Conservation (phyloP, 2,888 invertebrate species). For the Ennomos fuscantarius region DNA sequence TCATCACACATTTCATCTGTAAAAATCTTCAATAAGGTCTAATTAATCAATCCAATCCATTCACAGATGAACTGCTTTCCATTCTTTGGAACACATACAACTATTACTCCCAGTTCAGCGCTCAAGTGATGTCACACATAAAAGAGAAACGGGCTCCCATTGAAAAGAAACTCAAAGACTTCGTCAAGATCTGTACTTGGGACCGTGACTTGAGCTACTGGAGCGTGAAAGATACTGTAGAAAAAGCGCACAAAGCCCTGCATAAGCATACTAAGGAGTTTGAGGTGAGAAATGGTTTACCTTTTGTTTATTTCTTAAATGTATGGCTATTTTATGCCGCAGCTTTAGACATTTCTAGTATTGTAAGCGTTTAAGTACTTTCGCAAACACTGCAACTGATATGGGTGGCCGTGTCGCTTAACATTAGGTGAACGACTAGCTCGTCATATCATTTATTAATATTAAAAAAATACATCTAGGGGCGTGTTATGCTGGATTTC, state of each 20-base stretch:
- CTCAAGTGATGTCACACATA: slow-evolving; percentile 87
- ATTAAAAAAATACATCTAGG: too few species aligned
- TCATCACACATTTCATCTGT: too few species aligned
- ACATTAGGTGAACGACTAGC: too few species aligned
- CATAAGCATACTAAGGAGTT: slow-evolving; percentile 95
- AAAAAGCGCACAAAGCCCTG: slow-evolving; percentile 94
- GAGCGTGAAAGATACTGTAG: slow-evolving; percentile 95
- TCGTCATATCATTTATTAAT: too few species aligned
- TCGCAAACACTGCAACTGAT: too few species aligned
- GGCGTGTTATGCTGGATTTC: too few species aligned
- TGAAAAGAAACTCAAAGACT: slow-evolving; percentile 96
- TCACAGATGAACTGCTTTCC: slow-evolving; percentile 84
- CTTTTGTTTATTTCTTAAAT: too few species aligned
- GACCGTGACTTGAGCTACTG: slow-evolving; percentile 97
- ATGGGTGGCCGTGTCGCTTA: too few species aligned
- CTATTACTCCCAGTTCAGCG: slow-evolving; percentile 93
- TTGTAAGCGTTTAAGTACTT: too few species aligned
- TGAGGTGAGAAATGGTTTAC: slow-evolving; percentile 80
- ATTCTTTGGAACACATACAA: slow-evolving; percentile 92
- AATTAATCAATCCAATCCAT: neutral
- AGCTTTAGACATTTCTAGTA: too few species aligned
- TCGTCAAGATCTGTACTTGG: slow-evolving; percentile 98
- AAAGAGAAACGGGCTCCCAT: slow-evolving; percentile 91
- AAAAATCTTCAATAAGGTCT: too few species aligned
- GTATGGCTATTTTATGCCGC: too few species aligned